A percentile compares a stretch with the other conserved stretches of the same genome.
phyloP scores from a whole-genome alignment of 2,888 invertebrate species.

The Biston stratarius region DNA sequence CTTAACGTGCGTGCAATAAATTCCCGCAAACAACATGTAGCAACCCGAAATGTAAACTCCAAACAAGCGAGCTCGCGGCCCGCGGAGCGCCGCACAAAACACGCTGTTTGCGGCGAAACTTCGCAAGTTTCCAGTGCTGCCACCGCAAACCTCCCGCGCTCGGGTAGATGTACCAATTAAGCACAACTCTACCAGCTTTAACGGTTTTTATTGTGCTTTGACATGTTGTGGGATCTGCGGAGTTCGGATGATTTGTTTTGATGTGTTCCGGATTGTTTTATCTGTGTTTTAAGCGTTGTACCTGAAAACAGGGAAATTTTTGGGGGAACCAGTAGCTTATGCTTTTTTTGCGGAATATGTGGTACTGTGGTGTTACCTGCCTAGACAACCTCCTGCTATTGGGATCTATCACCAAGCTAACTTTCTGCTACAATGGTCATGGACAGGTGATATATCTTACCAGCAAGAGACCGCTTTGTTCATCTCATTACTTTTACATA shows the following conservation, averaged over 20 bases:
- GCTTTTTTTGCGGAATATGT: too few relatives aligned
- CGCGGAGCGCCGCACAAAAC: constrained; percentile 29
- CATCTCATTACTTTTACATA: too few relatives aligned
- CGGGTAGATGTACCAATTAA: constrained; percentile 25
- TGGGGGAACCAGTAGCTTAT: too few relatives aligned
- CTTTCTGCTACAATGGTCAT: too few relatives aligned
- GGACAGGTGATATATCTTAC: too few relatives aligned
- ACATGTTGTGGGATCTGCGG: constrained; percentile 15
- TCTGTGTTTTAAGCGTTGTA: too few relatives aligned
- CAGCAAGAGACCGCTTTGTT: too few relatives aligned
- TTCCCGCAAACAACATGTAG: constrained; percentile 35
- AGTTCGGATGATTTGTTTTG: constrained; percentile 12
- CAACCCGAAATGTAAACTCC: constrained; percentile 29
- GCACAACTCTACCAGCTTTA: constrained; percentile 17
- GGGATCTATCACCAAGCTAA: too few relatives aligned
- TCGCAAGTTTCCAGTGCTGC: constrained; percentile 31
- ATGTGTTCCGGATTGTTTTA: neutral
- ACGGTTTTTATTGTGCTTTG: constrained; percentile 30
- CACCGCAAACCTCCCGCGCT: constrained; percentile 19
- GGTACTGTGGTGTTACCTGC: too few relatives aligned
- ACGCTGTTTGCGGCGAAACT: constrained; percentile 49
- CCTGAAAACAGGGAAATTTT: too few relatives aligned
- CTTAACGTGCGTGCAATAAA: constrained; percentile 29
- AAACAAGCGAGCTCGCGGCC: constrained; percentile 25
- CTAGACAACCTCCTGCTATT: too few relatives aligned